Evolutionary conservation across 2,888 invertebrate genomes (phyloP).

Genomic region (Herminia tarsipennalis): DNA sequence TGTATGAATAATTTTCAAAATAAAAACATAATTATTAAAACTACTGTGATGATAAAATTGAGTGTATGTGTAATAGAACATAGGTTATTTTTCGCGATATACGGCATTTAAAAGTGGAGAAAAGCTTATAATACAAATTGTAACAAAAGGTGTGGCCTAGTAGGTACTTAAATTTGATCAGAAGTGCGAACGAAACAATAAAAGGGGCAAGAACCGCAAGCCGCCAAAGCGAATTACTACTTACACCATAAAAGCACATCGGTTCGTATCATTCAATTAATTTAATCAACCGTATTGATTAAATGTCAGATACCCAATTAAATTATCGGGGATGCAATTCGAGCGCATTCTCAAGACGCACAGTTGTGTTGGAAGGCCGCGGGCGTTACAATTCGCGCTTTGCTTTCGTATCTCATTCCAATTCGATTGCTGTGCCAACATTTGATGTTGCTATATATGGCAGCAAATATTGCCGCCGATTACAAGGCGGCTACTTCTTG

Average conservation of each 20-base stretch:
- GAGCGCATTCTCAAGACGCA: conserved; percentile 52
- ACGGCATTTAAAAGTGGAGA: too few species aligned
- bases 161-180: too few species aligned
- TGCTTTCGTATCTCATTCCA: conserved; percentile 61
- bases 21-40: too few species aligned
- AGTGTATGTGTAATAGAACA: too few species aligned
- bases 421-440: conserved; percentile 61
- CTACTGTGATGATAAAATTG: too few species aligned
- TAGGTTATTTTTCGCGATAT: too few species aligned
- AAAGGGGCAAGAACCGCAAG: conserved; percentile 41
- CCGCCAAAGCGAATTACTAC: conserved; percentile 50
- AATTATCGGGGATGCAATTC: conserved; percentile 68
- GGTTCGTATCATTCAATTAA: conserved; percentile 73
- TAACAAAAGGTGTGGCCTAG: too few species aligned
- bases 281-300: conserved; percentile 80
- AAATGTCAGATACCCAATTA: conserved; percentile 82
- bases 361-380: conserved; percentile 47
- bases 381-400: conserved; percentile 64
- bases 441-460: conserved; percentile 58
- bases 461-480: conserved; percentile 51
- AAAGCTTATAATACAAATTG: too few species aligned
- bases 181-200: too few species aligned
- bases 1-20: too few species aligned
- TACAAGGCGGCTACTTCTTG: conserved; percentile 30
- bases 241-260: conserved; percentile 73